phyloP scores from a whole-genome alignment of 1,140 invertebrate genomes.

The Callitettix versicolor region DNA sequence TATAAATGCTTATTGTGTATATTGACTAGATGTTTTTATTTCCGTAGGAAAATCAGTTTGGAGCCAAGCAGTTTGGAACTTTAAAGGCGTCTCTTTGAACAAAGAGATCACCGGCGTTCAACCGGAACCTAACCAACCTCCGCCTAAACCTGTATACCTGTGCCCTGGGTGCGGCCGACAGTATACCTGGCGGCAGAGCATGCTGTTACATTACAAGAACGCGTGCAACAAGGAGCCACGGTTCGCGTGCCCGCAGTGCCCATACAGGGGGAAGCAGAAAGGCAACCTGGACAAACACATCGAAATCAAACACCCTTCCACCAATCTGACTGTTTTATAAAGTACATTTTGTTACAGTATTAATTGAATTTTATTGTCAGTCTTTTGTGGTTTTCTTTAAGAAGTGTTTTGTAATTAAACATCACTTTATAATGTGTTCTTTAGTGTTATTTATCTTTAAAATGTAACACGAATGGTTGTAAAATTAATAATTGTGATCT shows the following conservation, averaged over 20 bases:
- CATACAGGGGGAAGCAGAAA: conserved; percentile 36
- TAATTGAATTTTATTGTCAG: background rate
- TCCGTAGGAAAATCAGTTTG: too few species aligned
- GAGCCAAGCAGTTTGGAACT: too few species aligned
- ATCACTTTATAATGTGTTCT: too few species aligned
- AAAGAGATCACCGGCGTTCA: too few species aligned
- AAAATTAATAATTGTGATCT: too few species aligned
- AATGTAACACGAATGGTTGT: too few species aligned
- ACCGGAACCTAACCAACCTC: background rate
- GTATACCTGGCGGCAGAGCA: conserved; percentile 37
- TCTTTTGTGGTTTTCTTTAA: background rate
- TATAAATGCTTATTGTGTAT: too few species aligned
- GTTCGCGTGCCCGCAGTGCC: conserved; percentile 32
- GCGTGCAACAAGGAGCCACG: conserved; percentile 39
- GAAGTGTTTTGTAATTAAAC: too few species aligned
- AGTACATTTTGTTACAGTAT: background rate
- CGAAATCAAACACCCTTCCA: conserved; percentile 14
- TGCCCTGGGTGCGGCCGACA: conserved; percentile 33
- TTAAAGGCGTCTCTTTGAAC: too few species aligned
- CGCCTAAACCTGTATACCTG: conserved; percentile 14
- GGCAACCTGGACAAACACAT: conserved; percentile 37
- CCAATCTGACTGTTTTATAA: conserved; percentile 3
- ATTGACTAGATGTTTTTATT: too few species aligned
- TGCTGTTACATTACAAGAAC: conserved; percentile 14
- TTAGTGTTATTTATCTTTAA: too few species aligned